A percentile compares a stretch with the other conserved stretches of the same genome.
These are phyloP conservation scores for Lepus timidus DNA, from an alignment of 2,113 vertebrate species.

Conservation along the genomic window DNA sequence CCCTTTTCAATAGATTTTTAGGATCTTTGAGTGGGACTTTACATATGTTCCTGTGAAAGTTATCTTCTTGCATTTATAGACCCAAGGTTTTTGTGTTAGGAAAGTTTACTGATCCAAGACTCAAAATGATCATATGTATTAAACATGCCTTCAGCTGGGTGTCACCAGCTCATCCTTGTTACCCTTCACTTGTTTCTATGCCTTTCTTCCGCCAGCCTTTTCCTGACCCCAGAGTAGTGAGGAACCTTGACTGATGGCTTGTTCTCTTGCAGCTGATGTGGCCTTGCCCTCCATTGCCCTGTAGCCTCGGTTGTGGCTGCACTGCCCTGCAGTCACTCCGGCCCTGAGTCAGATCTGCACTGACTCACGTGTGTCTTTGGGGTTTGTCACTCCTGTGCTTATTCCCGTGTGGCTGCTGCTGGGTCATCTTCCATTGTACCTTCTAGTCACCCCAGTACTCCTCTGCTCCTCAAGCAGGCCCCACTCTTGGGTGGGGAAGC, in stretches of 20 bases:
- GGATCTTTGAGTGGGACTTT: constrained; percentile 48
- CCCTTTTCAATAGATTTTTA: constrained; percentile 69
- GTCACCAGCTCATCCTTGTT: background rate
- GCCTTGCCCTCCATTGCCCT: background rate
- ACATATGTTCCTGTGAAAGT: background rate
- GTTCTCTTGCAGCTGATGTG: background rate
- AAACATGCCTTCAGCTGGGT: background rate
- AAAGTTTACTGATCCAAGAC: background rate
- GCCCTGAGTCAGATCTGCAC: background rate
- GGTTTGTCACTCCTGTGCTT: background rate
- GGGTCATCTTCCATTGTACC: background rate
- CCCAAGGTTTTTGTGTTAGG: background rate
- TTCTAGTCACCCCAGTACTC: background rate
- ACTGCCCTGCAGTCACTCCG: background rate
- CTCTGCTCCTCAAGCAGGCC: background rate
- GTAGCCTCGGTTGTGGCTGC: background rate
- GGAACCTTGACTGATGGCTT: background rate
- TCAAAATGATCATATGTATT: background rate
- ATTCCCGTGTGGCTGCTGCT: background rate
- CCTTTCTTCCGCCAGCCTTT: background rate
- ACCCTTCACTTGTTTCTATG: no score
- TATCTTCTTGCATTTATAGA: background rate
- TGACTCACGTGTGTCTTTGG: fast-evolving
- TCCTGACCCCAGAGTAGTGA: background rate
- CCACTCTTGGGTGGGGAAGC: background rate